phyloP scores from a whole-genome alignment of 2,113 vertebrate species.

The Gracilinanus agilis region DNA sequence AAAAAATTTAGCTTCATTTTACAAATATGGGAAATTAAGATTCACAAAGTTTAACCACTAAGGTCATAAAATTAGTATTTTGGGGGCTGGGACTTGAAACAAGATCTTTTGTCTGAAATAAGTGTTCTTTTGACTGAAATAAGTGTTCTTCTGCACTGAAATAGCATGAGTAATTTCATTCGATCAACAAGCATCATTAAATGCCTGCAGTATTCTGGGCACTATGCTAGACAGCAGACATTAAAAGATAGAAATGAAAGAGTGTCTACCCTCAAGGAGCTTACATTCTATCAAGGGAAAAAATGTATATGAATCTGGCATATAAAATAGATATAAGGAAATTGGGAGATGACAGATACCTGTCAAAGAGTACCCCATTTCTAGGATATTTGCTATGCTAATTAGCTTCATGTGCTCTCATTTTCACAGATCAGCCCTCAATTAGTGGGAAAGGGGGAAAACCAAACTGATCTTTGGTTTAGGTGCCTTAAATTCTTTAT shows the following conservation, averaged over 20 bases:
- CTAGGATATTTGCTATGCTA: conserved; percentile 6
- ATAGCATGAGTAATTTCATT: background rate
- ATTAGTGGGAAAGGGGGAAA: background rate
- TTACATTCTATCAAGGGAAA: background rate
- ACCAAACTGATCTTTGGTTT: background rate
- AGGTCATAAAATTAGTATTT: background rate
- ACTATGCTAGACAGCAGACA: background rate
- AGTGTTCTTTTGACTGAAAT: background rate
- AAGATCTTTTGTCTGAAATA: background rate
- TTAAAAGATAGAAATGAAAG: background rate
- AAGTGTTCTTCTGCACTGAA: background rate
- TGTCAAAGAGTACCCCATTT: background rate
- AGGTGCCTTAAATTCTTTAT: conserved; percentile 6
- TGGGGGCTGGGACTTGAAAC: background rate
- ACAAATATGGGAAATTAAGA: background rate
- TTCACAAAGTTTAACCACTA: background rate
- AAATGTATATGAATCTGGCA: background rate
- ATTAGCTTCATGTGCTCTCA: background rate
- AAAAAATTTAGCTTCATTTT: background rate
- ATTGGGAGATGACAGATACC: background rate
- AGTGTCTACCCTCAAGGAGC: background rate
- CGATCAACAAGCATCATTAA: background rate
- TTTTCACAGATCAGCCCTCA: conserved; percentile 10
- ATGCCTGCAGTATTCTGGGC: background rate
- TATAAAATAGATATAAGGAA: background rate